Percentiles rank a stretch among this genome's conserved stretches.
phyloP scores from a whole-genome alignment of 2,888 invertebrate genomes.

The Parapristionchus giblindavisi region DNA sequence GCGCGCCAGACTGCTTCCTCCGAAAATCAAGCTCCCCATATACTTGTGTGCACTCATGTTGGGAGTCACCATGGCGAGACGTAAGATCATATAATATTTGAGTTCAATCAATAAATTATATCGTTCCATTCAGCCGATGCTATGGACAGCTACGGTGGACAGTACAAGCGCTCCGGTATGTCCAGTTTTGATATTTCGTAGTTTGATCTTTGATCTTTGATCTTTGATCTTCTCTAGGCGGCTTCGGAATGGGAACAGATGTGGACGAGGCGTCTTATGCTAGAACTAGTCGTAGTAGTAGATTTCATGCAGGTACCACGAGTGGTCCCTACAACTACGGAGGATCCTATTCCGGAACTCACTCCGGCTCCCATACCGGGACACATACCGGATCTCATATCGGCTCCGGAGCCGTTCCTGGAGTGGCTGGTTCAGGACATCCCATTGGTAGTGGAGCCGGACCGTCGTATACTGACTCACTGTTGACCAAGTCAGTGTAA shows the following conservation, averaged over 20 bases:
- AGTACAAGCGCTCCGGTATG: not conserved
- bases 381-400: conserved; percentile 26
- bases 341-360: too few relatives aligned
- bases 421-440: not conserved
- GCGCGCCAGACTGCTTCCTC: conserved; percentile 6
- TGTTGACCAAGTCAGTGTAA: conserved; percentile 1
- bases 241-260: not conserved
- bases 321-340: not conserved
- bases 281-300: too few relatives aligned
- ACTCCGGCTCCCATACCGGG: not conserved
- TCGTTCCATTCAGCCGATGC: conserved; percentile 14
- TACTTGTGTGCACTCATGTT: not conserved
- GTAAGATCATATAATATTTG: not conserved
- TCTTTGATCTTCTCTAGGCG: not conserved
- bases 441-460: conserved; percentile 13
- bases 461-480: not conserved
- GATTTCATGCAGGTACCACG: not conserved
- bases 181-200: not conserved
- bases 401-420: not conserved
- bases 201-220: too few relatives aligned
- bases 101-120: not conserved
- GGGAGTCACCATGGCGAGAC: conserved; percentile 1
- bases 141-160: conserved; percentile 25
- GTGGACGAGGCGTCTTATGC: too few relatives aligned
- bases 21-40: conserved; percentile 9